These are phyloP conservation scores for Uloborus diversus DNA, from an alignment of 1,140 invertebrate genomes.

Conservation along the genomic window DNA sequence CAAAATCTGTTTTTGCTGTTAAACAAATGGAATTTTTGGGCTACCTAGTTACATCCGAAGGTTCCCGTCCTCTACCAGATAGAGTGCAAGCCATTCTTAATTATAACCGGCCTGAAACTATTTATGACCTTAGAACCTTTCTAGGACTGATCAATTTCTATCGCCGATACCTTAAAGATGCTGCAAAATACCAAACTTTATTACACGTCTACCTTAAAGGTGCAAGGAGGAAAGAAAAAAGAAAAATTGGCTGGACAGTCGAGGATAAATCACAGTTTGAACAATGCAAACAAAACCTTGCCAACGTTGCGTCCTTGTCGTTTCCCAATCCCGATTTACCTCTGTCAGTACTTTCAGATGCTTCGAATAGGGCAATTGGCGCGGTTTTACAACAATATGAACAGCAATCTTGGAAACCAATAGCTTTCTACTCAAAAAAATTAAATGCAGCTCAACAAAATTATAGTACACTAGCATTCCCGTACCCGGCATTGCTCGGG, in stretches of 20 bases:
- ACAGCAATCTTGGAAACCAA: constrained; percentile 28
- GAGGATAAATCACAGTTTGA: constrained; percentile 62
- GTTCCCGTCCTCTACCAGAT: neutral
- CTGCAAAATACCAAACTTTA: constrained; percentile 51
- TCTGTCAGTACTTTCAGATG: constrained; percentile 56
- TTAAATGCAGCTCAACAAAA: constrained; percentile 55
- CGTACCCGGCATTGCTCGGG: no score
- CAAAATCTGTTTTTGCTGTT: constrained; percentile 15
- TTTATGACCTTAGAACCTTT: constrained; percentile 62
- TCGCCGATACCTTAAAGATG: constrained; percentile 62
- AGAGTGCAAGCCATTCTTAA: constrained; percentile 51
- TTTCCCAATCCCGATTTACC: constrained; percentile 23
- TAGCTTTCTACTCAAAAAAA: constrained; percentile 57
- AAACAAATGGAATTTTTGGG: constrained; percentile 18
- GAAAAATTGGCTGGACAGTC: constrained; percentile 47
- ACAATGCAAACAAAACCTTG: constrained; percentile 63
- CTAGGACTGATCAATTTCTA: constrained; percentile 66
- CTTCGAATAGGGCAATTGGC: constrained; percentile 52
- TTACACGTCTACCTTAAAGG: constrained; percentile 42
- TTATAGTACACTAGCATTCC: no score
- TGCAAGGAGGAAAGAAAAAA: constrained; percentile 9
- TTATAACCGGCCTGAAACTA: constrained; percentile 61
- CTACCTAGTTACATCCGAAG: neutral
- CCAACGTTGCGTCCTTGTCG: constrained; percentile 25
- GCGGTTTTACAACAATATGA: constrained; percentile 53